phyloP scores from a whole-genome alignment of 1,140 invertebrate species.

The Drosophila sechellia region DNA sequence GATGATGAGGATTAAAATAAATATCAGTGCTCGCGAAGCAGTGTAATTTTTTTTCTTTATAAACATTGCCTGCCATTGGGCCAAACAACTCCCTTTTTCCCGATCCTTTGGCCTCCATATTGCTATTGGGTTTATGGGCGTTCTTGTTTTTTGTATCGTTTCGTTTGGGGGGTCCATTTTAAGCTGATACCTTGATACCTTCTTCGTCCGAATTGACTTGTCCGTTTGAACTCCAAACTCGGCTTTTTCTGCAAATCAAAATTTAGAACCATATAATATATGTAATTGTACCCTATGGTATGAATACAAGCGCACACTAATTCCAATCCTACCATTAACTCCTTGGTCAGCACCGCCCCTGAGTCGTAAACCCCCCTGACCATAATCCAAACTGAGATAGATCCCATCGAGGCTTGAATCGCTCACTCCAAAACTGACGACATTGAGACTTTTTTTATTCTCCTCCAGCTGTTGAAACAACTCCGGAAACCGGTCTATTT shows the following conservation, averaged over 20 bases:
- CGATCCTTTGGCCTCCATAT: background rate
- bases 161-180: background rate
- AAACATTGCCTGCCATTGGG: conserved; percentile 14
- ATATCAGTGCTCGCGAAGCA: background rate
- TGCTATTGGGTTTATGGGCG: background rate
- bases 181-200: too few relatives aligned
- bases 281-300: too few relatives aligned
- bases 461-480: conserved; percentile 25
- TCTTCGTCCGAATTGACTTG: background rate
- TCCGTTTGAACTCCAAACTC: background rate
- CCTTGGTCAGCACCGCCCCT: background rate
- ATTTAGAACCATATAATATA: too few relatives aligned
- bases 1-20: conserved; percentile 16
- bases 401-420: conserved; percentile 96
- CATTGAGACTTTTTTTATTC: background rate
- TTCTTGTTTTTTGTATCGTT: background rate
- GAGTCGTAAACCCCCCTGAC: background rate
- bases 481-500: background rate
- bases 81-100: background rate
- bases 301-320: too few relatives aligned
- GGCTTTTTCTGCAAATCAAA: background rate
- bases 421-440: conserved; percentile 91
- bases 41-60: conserved; percentile 11
- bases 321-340: background rate
- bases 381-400: conserved; percentile 62